phyloP scores from a whole-genome alignment of 2,888 invertebrate species.

The Cotesia congregata region DNA sequence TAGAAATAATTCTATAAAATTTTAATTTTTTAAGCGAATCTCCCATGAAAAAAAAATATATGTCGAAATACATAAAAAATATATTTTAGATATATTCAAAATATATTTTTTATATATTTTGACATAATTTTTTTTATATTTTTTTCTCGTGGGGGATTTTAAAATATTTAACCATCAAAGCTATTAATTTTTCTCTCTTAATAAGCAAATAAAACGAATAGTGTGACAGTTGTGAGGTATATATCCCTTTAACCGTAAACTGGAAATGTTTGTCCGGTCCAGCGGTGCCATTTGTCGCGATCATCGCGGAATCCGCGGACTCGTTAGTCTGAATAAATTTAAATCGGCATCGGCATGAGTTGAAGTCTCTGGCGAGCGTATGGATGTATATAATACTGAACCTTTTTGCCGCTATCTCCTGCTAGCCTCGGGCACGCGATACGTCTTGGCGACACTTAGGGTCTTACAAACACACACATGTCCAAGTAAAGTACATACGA shows the following conservation, averaged over 20 bases:
- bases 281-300: conserved; percentile 53
- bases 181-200: too few relatives aligned
- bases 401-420: conserved; percentile 50
- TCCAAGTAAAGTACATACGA: conserved; percentile 25
- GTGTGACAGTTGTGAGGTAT: conserved; percentile 16
- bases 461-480: conserved; percentile 37
- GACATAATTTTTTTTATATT: too few relatives aligned
- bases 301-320: conserved; percentile 52
- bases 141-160: too few relatives aligned
- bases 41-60: too few relatives aligned
- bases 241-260: conserved; percentile 5
- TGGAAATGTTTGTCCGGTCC: conserved; percentile 14
- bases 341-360: conserved; percentile 52
- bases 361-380: conserved; percentile 41
- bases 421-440: conserved; percentile 56
- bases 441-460: conserved; percentile 62
- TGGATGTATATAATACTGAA: neutral
- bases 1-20: too few relatives aligned
- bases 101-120: too few relatives aligned
- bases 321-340: conserved; percentile 60
- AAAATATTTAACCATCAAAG: too few relatives aligned
- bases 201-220: too few relatives aligned
- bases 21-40: too few relatives aligned
- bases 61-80: too few relatives aligned
- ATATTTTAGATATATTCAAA: too few relatives aligned